Conservation (phyloP, 2,797 vertebrate species). For the Chelonia mydas region DNA sequence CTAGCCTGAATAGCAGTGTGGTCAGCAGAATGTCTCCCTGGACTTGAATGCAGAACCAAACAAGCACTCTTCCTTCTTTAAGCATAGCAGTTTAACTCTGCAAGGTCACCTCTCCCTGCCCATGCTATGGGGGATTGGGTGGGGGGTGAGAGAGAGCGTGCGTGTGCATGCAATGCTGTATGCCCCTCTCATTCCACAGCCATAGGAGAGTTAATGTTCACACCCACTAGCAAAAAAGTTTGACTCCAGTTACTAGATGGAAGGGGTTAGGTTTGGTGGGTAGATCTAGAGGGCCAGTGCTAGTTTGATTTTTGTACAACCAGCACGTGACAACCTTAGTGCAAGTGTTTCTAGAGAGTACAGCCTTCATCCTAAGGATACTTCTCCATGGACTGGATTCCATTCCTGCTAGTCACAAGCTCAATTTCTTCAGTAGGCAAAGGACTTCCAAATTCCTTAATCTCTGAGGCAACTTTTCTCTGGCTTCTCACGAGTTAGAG, state of each 20-base stretch:
- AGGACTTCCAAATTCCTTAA: not conserved
- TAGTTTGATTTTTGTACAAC: not conserved
- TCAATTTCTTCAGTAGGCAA: not conserved
- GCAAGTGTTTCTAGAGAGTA: not conserved
- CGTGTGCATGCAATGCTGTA: not conserved
- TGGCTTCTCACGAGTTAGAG: not conserved
- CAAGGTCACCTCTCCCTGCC: not conserved
- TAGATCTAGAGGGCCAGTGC: not conserved
- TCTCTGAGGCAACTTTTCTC: not conserved
- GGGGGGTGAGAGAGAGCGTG: too few species aligned
- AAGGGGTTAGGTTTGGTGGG: not conserved
- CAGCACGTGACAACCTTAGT: not conserved
- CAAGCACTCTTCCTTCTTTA: not conserved
- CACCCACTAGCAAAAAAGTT: not conserved
- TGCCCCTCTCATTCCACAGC: not conserved
- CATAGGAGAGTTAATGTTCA: fast-evolving
- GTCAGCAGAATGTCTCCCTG: not conserved
- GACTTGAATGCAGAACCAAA: not conserved
- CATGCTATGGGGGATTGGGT: not conserved
- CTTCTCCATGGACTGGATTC: not conserved
- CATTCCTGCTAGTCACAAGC: not conserved
- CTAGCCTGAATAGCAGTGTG: not conserved
- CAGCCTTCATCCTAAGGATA: not conserved
- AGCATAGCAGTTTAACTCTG: not conserved
- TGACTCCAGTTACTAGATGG: not conserved